Evolutionary conservation across 64 coral and sea anemone genomes (phyloP).

Genomic region (Trachythela sp.): DNA sequence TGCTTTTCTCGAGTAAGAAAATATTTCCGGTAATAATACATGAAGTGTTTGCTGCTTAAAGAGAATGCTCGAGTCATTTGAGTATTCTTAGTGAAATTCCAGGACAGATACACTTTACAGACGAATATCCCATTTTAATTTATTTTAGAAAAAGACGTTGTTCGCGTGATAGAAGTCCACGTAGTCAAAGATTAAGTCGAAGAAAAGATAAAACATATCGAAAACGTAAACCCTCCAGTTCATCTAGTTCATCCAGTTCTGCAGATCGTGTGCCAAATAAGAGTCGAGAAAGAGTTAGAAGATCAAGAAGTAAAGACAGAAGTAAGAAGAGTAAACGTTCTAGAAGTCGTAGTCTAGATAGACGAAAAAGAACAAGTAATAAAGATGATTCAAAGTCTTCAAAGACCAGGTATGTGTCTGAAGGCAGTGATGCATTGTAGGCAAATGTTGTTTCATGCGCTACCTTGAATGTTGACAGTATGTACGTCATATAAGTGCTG

Average conservation of each 20-base stretch:
- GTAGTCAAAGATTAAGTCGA: background rate
- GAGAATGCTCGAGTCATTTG: too few relatives aligned
- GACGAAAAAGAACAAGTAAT: background rate
- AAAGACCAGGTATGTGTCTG: background rate
- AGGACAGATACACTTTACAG: background rate
- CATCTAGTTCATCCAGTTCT: background rate
- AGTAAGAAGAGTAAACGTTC: background rate
- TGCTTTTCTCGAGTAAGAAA: too few relatives aligned
- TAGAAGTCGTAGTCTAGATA: background rate
- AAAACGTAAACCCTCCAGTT: background rate
- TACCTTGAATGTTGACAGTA: too few relatives aligned
- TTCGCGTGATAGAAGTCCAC: background rate
- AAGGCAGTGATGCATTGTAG: background rate
- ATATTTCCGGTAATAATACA: too few relatives aligned
- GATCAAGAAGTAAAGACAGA: slow-evolving; percentile 3
- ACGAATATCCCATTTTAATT: background rate
- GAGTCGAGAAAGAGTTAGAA: background rate
- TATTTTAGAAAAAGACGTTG: background rate
- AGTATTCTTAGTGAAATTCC: too few relatives aligned
- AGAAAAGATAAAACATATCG: background rate
- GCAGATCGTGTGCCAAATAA: background rate
- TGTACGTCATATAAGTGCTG: too few relatives aligned
- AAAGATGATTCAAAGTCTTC: background rate
- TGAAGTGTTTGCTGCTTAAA: too few relatives aligned
- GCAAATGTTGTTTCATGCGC: too few relatives aligned